Conservation (phyloP, 2,888 invertebrate species). For the Pristionchus mayeri region DNA sequence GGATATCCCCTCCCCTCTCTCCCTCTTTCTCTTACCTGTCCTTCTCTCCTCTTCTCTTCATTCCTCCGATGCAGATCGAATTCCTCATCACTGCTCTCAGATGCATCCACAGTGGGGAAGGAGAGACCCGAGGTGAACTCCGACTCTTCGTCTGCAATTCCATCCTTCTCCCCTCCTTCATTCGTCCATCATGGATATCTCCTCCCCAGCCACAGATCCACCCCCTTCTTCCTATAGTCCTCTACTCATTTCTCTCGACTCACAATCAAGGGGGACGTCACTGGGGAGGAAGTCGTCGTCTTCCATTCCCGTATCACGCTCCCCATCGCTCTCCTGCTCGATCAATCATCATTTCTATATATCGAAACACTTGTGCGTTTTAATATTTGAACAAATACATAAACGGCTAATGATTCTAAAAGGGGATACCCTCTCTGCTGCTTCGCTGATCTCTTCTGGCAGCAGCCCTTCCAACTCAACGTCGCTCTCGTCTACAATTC, state of each 20-base stretch:
- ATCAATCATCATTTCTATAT: no score
- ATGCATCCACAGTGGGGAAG: conserved; percentile 63
- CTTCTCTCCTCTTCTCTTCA: background rate
- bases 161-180: background rate
- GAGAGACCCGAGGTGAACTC: conserved; percentile 64
- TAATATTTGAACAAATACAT: no score
- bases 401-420: no score
- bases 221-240: no score
- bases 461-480: conserved; percentile 71
- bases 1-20: background rate
- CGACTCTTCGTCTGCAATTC: conserved; percentile 59
- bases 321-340: conserved; percentile 41
- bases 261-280: conserved; percentile 52
- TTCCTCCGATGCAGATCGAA: conserved; percentile 60
- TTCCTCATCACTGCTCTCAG: conserved; percentile 73
- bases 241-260: conserved; percentile 50
- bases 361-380: no score
- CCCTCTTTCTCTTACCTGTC: conserved; percentile 19
- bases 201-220: no score
- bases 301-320: conserved; percentile 27
- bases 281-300: conserved; percentile 54
- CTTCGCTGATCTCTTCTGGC: conserved; percentile 59
- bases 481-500: conserved; percentile 52
- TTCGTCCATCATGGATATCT: no score
- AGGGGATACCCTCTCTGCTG: conserved; percentile 48